phyloP scores from a whole-genome alignment of 1,140 invertebrate genomes.

The Triops longicaudatus region DNA sequence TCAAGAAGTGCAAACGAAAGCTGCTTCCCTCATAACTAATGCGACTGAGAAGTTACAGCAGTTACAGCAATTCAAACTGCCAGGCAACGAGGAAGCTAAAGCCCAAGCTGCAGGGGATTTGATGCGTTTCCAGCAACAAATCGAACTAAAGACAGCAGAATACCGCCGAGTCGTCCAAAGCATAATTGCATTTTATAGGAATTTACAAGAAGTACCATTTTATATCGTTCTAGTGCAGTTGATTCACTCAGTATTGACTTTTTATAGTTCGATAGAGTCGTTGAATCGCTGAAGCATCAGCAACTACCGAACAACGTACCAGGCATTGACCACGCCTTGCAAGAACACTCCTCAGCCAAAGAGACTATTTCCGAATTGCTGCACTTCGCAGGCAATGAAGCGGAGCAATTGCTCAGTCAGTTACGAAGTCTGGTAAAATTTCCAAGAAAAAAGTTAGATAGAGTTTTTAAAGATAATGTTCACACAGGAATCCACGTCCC shows the following conservation, averaged over 20 bases:
- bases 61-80: neutral
- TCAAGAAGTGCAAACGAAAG: neutral
- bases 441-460: neutral
- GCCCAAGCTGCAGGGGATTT: constrained; percentile 21
- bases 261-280: neutral
- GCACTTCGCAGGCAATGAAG: constrained; percentile 50
- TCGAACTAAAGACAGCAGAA: constrained; percentile 57
- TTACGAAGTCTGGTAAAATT: constrained; percentile 52
- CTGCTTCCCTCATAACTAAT: neutral
- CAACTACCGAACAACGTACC: constrained; percentile 37
- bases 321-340: constrained; percentile 45
- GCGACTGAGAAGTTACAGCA: neutral
- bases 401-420: constrained; percentile 52
- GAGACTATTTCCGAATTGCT: constrained; percentile 52
- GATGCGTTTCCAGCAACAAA: constrained; percentile 44
- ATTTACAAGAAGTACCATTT: constrained; percentile 53
- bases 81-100: constrained; percentile 21
- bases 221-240: neutral
- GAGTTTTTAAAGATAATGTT: constrained; percentile 28
- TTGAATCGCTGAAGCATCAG: neutral
- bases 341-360: constrained; percentile 50
- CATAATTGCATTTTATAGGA: constrained; percentile 58
- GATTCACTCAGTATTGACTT: neutral
- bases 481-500: constrained; percentile 56
- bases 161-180: constrained; percentile 65